Conservation (phyloP, 2,888 invertebrate genomes). For the Lasioglossum lativentre region DNA sequence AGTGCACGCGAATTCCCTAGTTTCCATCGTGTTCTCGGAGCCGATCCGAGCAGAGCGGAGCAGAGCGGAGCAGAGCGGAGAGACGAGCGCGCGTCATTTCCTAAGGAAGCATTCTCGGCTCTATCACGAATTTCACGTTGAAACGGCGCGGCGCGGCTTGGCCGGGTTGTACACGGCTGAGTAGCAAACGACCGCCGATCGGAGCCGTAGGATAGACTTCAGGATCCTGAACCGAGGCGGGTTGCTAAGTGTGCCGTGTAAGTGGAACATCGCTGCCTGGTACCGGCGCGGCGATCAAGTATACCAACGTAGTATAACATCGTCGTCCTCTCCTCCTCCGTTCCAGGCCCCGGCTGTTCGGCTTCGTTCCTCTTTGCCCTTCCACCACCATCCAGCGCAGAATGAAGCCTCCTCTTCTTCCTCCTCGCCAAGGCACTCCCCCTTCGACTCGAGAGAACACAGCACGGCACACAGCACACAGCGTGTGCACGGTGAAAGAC, state of each 20-base stretch:
- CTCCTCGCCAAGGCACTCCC: constrained; percentile 51
- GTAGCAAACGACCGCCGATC: constrained; percentile 66
- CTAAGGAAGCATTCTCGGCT: constrained; percentile 49
- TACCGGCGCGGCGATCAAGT: constrained; percentile 80
- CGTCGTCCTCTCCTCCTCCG: constrained; percentile 70
- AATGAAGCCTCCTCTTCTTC: constrained; percentile 27
- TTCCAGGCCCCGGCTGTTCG: constrained; percentile 58
- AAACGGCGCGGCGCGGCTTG: constrained; percentile 4
- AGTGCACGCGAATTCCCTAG: constrained; percentile 24
- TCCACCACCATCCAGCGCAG: constrained; percentile 42
- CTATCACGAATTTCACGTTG: constrained; percentile 63
- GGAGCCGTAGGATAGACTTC: constrained; percentile 75
- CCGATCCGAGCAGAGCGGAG: neutral
- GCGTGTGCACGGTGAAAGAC: constrained; percentile 81
- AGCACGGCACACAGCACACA: neutral
- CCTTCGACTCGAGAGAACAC: constrained; percentile 28
- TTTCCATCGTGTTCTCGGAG: constrained; percentile 24
- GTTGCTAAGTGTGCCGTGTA: constrained; percentile 83
- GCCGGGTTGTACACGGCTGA: constrained; percentile 52
- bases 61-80: neutral
- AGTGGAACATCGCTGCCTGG: constrained; percentile 84
- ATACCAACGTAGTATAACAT: constrained; percentile 79
- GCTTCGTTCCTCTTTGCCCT: constrained; percentile 71
- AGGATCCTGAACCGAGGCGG: constrained; percentile 80
- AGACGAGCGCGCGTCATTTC: constrained; percentile 25